A percentile compares a stretch with the other conserved stretches of the same genome.
phyloP scores from a whole-genome alignment of 2,113 vertebrate genomes.

The Chamaea fasciata region DNA sequence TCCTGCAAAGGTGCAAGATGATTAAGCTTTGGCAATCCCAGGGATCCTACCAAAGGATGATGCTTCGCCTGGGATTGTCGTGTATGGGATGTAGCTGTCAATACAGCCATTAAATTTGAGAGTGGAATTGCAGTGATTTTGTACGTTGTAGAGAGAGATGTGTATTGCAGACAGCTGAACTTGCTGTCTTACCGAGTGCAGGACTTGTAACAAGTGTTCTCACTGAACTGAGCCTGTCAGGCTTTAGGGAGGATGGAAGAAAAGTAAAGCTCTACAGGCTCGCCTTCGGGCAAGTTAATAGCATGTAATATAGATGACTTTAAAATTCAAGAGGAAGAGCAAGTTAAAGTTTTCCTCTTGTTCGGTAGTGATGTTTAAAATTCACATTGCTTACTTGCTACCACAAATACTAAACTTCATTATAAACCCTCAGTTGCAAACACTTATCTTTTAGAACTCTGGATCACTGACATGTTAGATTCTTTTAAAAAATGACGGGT shows the following conservation, averaged over 20 bases:
- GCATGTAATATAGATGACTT: neutral
- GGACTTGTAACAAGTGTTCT: neutral
- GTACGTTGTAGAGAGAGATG: fast-evolving
- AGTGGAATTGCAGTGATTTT: neutral
- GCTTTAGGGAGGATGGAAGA: neutral
- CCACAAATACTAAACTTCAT: neutral
- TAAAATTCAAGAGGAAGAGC: neutral
- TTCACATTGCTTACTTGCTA: neutral
- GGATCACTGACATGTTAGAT: neutral
- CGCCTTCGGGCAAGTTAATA: neutral
- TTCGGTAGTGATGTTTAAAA: neutral
- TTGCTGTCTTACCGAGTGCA: neutral
- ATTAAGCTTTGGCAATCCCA: neutral
- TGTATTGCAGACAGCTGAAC: neutral
- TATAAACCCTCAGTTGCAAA: neutral
- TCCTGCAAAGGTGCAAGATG: neutral
- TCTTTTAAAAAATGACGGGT: neutral
- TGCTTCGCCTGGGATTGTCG: neutral
- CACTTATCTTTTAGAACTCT: neutral
- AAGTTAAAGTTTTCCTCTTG: neutral
- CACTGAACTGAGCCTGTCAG: neutral
- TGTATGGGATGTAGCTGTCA: neutral
- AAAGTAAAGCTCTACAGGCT: neutral
- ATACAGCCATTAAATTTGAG: neutral
- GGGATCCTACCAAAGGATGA: neutral